phyloP scores from a whole-genome alignment of 2,888 invertebrate genomes.

The Hirtodrosophila trivittata region DNA sequence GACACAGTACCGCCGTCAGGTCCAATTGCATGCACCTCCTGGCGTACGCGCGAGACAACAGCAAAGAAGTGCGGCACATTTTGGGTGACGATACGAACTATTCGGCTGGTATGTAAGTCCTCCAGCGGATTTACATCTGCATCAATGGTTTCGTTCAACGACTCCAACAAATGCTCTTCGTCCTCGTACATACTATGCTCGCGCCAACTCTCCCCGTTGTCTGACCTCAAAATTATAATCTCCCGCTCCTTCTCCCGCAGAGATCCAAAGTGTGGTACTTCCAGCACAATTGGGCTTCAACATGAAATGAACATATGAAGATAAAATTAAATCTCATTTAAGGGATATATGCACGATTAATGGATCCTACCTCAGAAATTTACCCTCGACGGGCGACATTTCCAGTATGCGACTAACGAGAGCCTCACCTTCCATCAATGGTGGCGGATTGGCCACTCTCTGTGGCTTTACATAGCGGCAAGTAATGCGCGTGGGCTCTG shows the following conservation, averaged over 20 bases:
- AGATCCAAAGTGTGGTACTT: slow-evolving; percentile 99
- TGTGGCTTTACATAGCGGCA: slow-evolving; percentile 93
- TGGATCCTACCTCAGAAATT: slow-evolving; percentile 93
- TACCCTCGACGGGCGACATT: slow-evolving; percentile 97
- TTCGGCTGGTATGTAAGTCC: slow-evolving; percentile 94
- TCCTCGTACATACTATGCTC: slow-evolving; percentile 95
- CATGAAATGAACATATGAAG: too few relatives aligned
- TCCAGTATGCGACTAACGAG: slow-evolving; percentile 97
- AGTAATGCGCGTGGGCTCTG: slow-evolving; percentile 97
- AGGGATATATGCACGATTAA: background rate
- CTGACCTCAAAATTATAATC: slow-evolving; percentile 97
- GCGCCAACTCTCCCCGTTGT: slow-evolving; percentile 99
- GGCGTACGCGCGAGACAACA: slow-evolving; percentile 95
- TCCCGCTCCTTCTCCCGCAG: slow-evolving; percentile 96
- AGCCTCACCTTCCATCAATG: slow-evolving; percentile 99
- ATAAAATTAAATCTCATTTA: too few relatives aligned
- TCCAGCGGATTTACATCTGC: slow-evolving; percentile 87
- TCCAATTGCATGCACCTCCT: slow-evolving; percentile 98
- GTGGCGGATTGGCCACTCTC: slow-evolving; percentile 91
- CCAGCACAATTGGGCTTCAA: slow-evolving; percentile 93
- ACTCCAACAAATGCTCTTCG: slow-evolving; percentile 95
- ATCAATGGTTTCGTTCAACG: slow-evolving; percentile 91
- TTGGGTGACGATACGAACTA: slow-evolving; percentile 96
- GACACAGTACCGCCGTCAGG: slow-evolving; percentile 98
- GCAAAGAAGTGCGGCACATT: slow-evolving; percentile 99